Evolutionary conservation across 2,888 invertebrate species (phyloP).

Genomic region (Xestia rhomboidea): DNA sequence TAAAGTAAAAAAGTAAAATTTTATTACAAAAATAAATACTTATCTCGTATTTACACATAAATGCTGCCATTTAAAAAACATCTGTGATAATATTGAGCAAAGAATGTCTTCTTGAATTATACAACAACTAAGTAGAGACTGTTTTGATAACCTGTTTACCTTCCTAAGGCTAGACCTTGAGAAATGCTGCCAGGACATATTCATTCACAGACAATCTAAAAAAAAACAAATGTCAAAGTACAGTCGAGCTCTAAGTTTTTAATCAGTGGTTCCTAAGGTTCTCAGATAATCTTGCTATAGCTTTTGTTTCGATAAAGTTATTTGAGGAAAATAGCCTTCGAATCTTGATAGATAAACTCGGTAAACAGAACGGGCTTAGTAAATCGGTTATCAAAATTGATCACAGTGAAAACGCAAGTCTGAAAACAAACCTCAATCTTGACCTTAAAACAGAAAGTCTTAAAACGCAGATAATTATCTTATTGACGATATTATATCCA

Average conservation of each 20-base stretch:
- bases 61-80: slow-evolving; percentile 62
- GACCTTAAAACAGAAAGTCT: slow-evolving; percentile 36
- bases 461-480: slow-evolving; percentile 5
- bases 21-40: slow-evolving; percentile 60
- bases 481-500: neutral
- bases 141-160: slow-evolving; percentile 52
- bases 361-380: neutral
- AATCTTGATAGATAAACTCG: neutral
- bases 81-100: slow-evolving; percentile 57
- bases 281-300: neutral
- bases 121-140: slow-evolving; percentile 40
- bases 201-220: slow-evolving; percentile 24
- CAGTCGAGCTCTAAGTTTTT: neutral
- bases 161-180: slow-evolving; percentile 48
- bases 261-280: neutral
- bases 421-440: slow-evolving; percentile 4
- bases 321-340: neutral
- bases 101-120: slow-evolving; percentile 46
- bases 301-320: neutral
- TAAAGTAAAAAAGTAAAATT: slow-evolving; percentile 24
- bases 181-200: slow-evolving; percentile 34
- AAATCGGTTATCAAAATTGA: neutral
- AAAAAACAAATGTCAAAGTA: slow-evolving; percentile 13
- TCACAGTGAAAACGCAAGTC: slow-evolving; percentile 2
- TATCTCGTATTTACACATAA: slow-evolving; percentile 37